These are phyloP conservation scores for Aphis craccivora DNA, from an alignment of 1,140 invertebrate genomes.

Conservation along the genomic window DNA sequence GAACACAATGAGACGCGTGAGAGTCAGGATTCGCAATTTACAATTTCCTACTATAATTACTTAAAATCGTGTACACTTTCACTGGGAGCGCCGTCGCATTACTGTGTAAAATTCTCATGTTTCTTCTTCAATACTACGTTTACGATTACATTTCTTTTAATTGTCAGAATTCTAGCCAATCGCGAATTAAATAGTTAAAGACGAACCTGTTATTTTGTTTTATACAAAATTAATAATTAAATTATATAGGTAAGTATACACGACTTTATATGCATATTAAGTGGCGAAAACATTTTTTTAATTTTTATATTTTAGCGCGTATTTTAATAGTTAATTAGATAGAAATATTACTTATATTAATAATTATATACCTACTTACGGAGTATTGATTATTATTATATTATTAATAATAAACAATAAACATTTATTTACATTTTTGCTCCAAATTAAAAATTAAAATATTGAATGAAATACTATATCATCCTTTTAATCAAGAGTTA, in stretches of 20 bases:
- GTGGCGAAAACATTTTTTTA: neutral
- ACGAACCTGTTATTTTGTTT: neutral
- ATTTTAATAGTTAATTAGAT: neutral
- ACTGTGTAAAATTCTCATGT: conserved; percentile 20
- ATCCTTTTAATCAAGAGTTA: neutral
- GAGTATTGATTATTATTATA: neutral
- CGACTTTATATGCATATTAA: neutral
- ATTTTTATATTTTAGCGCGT: neutral
- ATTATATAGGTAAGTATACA: neutral
- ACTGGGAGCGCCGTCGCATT: neutral
- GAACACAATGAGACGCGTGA: conserved; percentile 24
- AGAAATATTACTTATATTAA: neutral
- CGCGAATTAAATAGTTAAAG: neutral
- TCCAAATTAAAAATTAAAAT: neutral
- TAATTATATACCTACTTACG: neutral
- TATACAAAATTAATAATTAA: neutral
- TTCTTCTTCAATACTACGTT: neutral
- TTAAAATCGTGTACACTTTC: conserved; percentile 27
- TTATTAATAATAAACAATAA: too few species aligned
- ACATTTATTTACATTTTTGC: neutral
- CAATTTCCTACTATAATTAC: conserved; percentile 17
- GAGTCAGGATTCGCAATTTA: neutral
- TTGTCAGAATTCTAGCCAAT: neutral
- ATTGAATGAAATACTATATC: neutral
- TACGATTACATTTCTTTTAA: neutral